phyloP scores from a whole-genome alignment of 2,888 invertebrate species.

The Nemoura dubitans region DNA sequence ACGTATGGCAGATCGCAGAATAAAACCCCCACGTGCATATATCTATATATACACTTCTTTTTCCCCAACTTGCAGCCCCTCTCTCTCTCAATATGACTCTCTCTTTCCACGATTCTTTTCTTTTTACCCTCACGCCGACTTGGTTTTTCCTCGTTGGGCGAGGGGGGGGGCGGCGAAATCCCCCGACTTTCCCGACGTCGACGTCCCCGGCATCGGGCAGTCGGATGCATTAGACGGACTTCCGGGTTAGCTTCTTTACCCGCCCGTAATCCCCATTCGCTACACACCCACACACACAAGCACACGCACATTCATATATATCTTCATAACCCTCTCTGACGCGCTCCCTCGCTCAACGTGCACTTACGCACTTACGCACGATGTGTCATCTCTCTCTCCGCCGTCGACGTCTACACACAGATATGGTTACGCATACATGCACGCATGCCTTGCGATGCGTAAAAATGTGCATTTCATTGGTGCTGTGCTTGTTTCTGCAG shows the following conservation, averaged over 20 bases:
- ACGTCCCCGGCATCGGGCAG: slow-evolving; percentile 46
- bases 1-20: slow-evolving; percentile 40
- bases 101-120: slow-evolving; percentile 13
- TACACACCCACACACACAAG: no score
- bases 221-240: slow-evolving; percentile 53
- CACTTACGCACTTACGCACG: background rate
- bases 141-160: background rate
- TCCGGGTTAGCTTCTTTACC: slow-evolving; percentile 50
- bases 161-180: background rate
- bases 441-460: slow-evolving; percentile 44
- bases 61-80: slow-evolving; percentile 24
- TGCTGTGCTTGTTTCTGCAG: background rate
- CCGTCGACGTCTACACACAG: background rate
- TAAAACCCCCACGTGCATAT: background rate
- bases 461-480: slow-evolving; percentile 50
- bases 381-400: slow-evolving; percentile 19
- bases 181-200: slow-evolving; percentile 42
- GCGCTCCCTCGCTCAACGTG: background rate
- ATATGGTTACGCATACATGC: slow-evolving; percentile 21
- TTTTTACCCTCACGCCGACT: slow-evolving; percentile 14
- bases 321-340: slow-evolving; percentile 1
- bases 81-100: background rate
- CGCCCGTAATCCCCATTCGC: slow-evolving; percentile 37
- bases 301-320: slow-evolving; percentile 33
- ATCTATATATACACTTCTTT: background rate